Percentiles rank a stretch among this genome's conserved stretches.
Evolutionary conservation across 2,797 vertebrate species (phyloP).

Genomic region (Loris lydekkerianus): DNA sequence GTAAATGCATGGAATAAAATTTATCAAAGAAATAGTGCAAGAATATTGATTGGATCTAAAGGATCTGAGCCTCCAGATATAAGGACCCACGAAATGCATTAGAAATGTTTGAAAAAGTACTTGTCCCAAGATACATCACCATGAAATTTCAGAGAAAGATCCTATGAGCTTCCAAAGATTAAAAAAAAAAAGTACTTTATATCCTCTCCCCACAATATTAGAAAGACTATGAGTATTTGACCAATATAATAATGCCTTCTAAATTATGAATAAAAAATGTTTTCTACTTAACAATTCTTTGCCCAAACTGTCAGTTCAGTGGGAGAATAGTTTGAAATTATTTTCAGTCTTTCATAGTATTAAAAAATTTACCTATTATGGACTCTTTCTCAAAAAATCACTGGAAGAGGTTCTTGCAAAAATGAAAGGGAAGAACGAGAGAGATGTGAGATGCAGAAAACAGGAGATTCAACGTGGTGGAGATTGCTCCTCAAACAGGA

Average conservation of each 20-base stretch:
- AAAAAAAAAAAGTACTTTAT: not conserved
- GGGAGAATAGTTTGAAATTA: conserved; percentile 17
- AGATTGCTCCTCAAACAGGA: not conserved
- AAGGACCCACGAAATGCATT: not conserved
- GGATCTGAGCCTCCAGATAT: not conserved
- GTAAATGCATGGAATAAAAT: not conserved
- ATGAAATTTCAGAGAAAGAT: conserved; percentile 49
- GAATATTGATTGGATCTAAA: conserved; percentile 9
- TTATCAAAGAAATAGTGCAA: not conserved
- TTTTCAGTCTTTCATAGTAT: conserved; percentile 28
- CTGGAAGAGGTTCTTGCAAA: not conserved
- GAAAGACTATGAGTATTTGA: not conserved
- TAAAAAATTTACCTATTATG: not conserved
- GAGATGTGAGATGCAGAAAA: not conserved
- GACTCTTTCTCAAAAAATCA: conserved; percentile 29
- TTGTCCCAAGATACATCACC: not conserved
- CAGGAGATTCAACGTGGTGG: not conserved
- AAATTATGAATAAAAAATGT: conserved; percentile 5
- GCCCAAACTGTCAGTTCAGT: not conserved
- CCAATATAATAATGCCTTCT: not conserved
- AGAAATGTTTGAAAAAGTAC: conserved; percentile 42
- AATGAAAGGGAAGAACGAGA: conserved; percentile 23
- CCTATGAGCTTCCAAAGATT: not conserved
- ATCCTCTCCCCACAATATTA: not conserved
- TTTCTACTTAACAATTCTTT: conserved; percentile 33